Evolutionary conservation across 2,113 vertebrate genomes (phyloP).

Genomic region (Apteryx mantelli): DNA sequence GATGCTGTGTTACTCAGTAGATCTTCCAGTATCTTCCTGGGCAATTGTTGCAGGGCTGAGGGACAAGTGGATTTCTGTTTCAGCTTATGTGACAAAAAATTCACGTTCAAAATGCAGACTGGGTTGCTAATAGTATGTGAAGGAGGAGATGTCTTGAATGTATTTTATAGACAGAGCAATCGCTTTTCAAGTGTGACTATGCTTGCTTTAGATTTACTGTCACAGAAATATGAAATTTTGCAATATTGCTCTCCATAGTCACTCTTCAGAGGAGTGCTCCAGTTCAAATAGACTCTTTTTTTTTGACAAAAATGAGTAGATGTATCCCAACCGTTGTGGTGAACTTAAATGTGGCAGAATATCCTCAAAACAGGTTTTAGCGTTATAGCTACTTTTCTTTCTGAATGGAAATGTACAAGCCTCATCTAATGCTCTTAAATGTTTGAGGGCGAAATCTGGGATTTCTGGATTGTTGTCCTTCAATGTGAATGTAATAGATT

Average conservation of each 20-base stretch:
- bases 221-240: not conserved
- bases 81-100: not conserved
- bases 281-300: not conserved
- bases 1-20: accelerated
- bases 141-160: conserved; percentile 43
- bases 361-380: not conserved
- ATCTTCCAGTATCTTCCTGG: not conserved
- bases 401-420: conserved; percentile 15
- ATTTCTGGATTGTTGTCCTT: conserved; percentile 61
- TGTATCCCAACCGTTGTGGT: not conserved
- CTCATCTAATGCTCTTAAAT: conserved; percentile 64
- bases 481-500: conserved; percentile 61
- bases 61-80: not conserved
- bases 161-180: not conserved
- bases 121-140: not conserved
- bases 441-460: conserved; percentile 50
- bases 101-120: not conserved
- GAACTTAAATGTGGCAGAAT: not conserved
- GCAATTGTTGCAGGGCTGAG: too few species aligned
- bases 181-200: not conserved
- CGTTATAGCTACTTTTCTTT: not conserved
- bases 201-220: not conserved
- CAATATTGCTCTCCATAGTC: not conserved
- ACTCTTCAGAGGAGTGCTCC: not conserved
- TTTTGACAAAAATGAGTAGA: not conserved